Conservation (phyloP, 2,888 invertebrate species). For the Phragmatobia fuliginosa region DNA sequence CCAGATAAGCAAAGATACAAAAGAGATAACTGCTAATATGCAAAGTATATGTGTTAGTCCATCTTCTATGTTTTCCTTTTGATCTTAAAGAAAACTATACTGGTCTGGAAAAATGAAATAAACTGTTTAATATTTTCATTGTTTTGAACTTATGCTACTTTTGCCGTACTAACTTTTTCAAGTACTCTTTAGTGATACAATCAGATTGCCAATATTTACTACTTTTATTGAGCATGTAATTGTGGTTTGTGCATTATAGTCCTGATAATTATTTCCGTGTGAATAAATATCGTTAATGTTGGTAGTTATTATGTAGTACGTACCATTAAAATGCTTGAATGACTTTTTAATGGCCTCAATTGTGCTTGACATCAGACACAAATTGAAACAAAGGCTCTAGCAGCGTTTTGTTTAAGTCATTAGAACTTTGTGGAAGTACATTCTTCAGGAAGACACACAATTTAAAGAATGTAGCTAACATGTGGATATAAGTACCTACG, state of each 20-base stretch:
- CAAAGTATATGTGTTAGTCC: conserved; percentile 42
- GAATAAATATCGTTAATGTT: conserved; percentile 45
- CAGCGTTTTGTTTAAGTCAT: conserved; percentile 4
- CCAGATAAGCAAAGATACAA: conserved; percentile 60
- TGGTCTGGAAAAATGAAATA: not conserved
- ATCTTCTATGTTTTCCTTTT: conserved; percentile 39
- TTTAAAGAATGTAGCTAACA: not conserved
- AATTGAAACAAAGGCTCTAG: conserved; percentile 20
- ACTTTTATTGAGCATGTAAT: conserved; percentile 33
- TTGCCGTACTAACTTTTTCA: not conserved
- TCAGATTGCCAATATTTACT: conserved; percentile 19
- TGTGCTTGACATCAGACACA: conserved; percentile 22
- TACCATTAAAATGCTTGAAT: conserved; percentile 49
- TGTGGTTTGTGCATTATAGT: conserved; percentile 28
- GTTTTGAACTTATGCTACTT: not conserved
- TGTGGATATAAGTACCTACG: not conserved
- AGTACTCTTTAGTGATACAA: conserved; percentile 7
- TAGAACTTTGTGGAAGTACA: not conserved
- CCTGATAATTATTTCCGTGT: conserved; percentile 57
- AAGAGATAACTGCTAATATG: conserved; percentile 51
- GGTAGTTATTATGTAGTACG: conserved; percentile 36
- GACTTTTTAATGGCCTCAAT: conserved; percentile 48
- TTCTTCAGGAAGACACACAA: not conserved
- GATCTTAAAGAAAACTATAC: not conserved
- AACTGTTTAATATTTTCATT: not conserved